These are phyloP conservation scores for Poecilia picta DNA, from an alignment of 2,797 vertebrate species.

Conservation along the genomic window DNA sequence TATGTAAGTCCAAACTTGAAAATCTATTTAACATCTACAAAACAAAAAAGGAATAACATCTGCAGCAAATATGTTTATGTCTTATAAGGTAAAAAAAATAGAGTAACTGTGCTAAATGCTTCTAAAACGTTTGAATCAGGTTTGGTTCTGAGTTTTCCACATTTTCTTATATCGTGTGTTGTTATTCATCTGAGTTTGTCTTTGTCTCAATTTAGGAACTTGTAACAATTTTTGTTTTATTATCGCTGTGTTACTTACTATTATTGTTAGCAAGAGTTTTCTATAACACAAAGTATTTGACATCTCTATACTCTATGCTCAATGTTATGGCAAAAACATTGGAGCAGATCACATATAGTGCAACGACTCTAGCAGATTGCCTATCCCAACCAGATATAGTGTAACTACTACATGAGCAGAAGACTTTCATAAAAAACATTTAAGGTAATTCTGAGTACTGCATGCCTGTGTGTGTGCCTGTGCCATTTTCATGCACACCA, in stretches of 20 bases:
- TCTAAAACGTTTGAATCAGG: background rate
- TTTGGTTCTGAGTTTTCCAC: background rate
- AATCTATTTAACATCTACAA: background rate
- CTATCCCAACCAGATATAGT: background rate
- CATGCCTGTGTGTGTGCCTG: constrained; percentile 2
- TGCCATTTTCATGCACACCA: constrained; percentile 20
- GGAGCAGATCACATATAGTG: background rate
- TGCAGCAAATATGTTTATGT: background rate
- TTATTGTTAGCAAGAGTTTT: background rate
- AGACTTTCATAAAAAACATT: constrained; percentile 18
- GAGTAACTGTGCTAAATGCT: background rate
- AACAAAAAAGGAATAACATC: background rate
- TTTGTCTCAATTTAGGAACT: background rate
- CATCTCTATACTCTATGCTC: background rate
- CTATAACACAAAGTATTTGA: background rate
- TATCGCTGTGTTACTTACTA: background rate
- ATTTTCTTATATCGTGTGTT: background rate
- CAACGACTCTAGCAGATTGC: background rate
- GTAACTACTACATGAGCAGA: background rate
- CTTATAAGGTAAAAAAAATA: background rate
- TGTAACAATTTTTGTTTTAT: background rate
- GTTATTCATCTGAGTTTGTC: background rate
- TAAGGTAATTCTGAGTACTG: constrained; percentile 16
- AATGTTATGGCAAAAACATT: background rate
- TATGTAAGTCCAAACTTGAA: background rate